These are phyloP conservation scores for Pherbina coryleti DNA, from an alignment of 2,888 invertebrate genomes.

Conservation along the genomic window DNA sequence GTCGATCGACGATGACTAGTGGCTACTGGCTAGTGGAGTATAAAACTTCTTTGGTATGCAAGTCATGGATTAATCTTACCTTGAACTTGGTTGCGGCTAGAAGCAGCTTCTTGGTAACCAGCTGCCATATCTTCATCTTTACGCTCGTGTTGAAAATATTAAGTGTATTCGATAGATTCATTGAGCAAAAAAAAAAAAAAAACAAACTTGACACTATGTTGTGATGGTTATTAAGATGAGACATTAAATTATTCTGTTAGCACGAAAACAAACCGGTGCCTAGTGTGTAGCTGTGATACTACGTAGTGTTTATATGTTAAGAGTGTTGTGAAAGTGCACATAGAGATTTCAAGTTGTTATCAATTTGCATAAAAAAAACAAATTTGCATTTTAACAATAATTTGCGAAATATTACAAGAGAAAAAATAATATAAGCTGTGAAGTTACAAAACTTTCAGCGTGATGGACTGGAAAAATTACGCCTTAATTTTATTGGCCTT, in stretches of 20 bases:
- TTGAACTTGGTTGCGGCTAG: conserved; percentile 68
- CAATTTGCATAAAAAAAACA: background rate
- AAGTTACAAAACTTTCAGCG: conserved; percentile 22
- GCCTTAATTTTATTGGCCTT: conserved; percentile 43
- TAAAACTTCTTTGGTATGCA: conserved; percentile 69
- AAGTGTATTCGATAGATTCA: background rate
- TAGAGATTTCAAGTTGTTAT: background rate
- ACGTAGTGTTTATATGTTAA: no score
- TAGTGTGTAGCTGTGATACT: no score
- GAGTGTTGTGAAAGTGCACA: no score
- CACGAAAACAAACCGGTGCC: no score
- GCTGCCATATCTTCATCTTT: background rate
- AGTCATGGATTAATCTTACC: conserved; percentile 69
- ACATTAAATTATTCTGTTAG: no score
- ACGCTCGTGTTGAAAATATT: conserved; percentile 8
- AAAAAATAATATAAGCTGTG: background rate
- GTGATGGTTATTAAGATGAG: no score
- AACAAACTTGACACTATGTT: no score
- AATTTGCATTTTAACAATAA: background rate
- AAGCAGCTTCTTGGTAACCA: conserved; percentile 37
- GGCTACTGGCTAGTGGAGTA: conserved; percentile 55
- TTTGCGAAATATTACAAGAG: background rate
- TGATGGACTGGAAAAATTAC: conserved; percentile 47
- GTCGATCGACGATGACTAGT: background rate
- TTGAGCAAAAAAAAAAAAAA: no score